Percentiles rank a stretch among this genome's conserved stretches.
These are phyloP conservation scores for Gambusia affinis DNA, from an alignment of 2,113 vertebrate genomes.

Conservation along the genomic window DNA sequence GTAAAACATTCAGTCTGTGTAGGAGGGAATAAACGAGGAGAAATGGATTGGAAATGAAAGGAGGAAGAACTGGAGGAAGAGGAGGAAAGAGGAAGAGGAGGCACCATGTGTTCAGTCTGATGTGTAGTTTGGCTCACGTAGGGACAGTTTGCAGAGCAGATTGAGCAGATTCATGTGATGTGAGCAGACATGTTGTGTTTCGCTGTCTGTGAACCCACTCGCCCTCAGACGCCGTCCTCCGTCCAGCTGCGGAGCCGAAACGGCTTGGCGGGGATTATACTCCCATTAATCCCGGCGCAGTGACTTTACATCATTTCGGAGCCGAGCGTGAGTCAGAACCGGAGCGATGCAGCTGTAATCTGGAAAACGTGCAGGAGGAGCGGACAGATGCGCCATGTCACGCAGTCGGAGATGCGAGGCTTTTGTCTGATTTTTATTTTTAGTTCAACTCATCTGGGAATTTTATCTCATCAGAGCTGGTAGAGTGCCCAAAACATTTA, in stretches of 20 bases:
- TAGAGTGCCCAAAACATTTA: too few species aligned
- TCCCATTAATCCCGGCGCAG: conserved; percentile 66
- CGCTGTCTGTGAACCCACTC: conserved; percentile 4
- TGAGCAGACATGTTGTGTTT: not conserved
- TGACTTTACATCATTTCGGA: conserved; percentile 64
- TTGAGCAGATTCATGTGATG: not conserved
- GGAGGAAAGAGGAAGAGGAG: conserved; percentile 30
- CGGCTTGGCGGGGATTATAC: conserved; percentile 66
- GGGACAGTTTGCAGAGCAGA: conserved; percentile 24
- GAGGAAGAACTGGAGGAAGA: conserved; percentile 29
- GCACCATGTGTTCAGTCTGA: conserved; percentile 37
- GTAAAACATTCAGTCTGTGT: not conserved
- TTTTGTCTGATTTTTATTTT: not conserved
- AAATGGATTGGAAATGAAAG: conserved; percentile 2
- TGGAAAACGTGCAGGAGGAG: conserved; percentile 50
- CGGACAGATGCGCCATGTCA: conserved; percentile 38
- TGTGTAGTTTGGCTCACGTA: conserved; percentile 39
- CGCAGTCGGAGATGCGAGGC: conserved; percentile 11
- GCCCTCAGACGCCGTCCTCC: conserved; percentile 13
- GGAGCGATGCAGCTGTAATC: conserved; percentile 49
- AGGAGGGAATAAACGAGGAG: not conserved
- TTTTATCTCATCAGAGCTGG: not conserved
- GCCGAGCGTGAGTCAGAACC: conserved; percentile 43
- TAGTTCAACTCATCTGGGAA: conserved; percentile 1
- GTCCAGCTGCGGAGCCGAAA: conserved; percentile 38